Base-by-base conservation (phyloP, 1,140 invertebrate genomes). In the Spodoptera litura region DNA sequence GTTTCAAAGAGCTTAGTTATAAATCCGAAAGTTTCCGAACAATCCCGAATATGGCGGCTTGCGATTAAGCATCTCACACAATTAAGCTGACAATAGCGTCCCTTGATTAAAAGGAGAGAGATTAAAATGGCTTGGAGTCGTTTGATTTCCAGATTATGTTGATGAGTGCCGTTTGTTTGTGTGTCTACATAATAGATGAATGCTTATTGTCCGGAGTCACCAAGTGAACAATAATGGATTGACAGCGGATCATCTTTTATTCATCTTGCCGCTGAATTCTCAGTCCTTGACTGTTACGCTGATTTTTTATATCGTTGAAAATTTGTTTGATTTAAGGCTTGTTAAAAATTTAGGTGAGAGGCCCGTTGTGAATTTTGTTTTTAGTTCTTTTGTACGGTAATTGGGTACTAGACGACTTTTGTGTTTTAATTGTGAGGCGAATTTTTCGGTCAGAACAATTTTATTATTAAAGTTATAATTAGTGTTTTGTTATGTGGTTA, bases 81-180 rank as follows among this genome's bases (percentile, higher is more conserved):
- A 77, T 80, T 77, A 59, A 77, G 79, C 74, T 80, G 79, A 80
- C 79, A 80, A 80, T 77, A 80, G 68, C 74, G 73, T 51, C 58
- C 35, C 73, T 78, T 80, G 79, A 80, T 80, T 77, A 80, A 80
- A 77, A 74, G 64, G 56, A 62, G 61, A 59, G 11, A 64, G 66
- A 76, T 76, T 78, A 75, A 55, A 74, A 58, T 59, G 66, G 59
- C 59, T 77, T 49, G 8, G 38, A 55, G 74, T 70, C 75, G 74
- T 66, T 80, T 80, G 79, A 80, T 80, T 77, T 59, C 51, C 44
- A 70, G 73, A 77, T 77, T 77, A 80, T 77, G 56, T 59, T 55
- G 79, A 77, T 71, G 74, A 74, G 52, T 56, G 66, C 25, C 71
- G 38, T 56, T 56, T 66, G 61, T 55, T 68, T 66, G 61, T 56